These are phyloP conservation scores for Cephus nigrinus DNA, from an alignment of 2,888 invertebrate genomes.

Conservation along the genomic window DNA sequence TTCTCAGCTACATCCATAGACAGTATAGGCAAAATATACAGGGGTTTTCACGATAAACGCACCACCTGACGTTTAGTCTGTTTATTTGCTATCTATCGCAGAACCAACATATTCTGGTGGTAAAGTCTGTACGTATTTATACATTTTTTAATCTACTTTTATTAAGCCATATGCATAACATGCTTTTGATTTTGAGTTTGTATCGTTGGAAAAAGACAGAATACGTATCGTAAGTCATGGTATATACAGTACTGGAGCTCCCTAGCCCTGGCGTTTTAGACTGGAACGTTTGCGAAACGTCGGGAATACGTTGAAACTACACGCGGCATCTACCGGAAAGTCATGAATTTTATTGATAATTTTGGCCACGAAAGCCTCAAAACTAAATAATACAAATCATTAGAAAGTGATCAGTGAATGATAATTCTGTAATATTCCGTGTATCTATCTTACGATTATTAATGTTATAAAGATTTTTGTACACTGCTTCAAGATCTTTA, in stretches of 20 bases:
- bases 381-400: too few relatives aligned
- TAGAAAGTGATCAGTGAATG: too few relatives aligned
- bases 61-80: not conserved
- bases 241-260: not conserved
- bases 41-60: not conserved
- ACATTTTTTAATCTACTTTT: not conserved
- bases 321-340: too few relatives aligned
- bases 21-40: not conserved
- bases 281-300: too few relatives aligned
- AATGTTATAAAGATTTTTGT: too few relatives aligned
- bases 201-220: not conserved
- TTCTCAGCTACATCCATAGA: not conserved
- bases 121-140: not conserved
- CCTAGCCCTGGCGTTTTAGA: too few relatives aligned
- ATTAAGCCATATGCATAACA: not conserved
- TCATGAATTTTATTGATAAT: too few relatives aligned
- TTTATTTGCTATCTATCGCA: not conserved
- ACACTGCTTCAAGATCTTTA: too few relatives aligned
- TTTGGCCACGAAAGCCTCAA: too few relatives aligned
- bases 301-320: too few relatives aligned
- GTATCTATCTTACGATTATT: too few relatives aligned
- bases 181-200: not conserved
- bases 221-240: not conserved
- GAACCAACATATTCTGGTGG: not conserved
- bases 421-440: too few relatives aligned